Base-by-base conservation (phyloP, 1,140 invertebrate species). In the Drosophila azteca region DNA sequence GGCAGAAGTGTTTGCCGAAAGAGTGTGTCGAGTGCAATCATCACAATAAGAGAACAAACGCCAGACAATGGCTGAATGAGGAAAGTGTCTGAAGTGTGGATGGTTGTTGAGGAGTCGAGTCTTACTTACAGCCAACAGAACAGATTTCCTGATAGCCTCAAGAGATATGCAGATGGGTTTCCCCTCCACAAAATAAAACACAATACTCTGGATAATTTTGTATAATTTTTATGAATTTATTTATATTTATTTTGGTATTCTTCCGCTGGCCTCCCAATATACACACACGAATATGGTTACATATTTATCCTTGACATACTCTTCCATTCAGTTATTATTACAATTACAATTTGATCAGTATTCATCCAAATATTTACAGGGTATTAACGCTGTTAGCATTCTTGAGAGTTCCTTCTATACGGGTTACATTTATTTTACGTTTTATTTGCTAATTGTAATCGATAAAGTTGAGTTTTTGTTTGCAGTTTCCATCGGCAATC, bases 1-100 rank as follows among this genome's bases (percentile, higher is more conserved):
- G 48, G 50, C 48, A 67, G 61, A 70, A 85, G 77, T 85, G 81
- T 76, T 73, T 66, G 58, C 58, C 63, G 79, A 75, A 81, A 74
- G 77, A 80, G 61, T 85, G 64, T 74, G 69, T 77, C 73, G 77
- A 85, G 81, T 81, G 81, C 81, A 67, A 85, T 85, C 81, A 80
- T 63, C 69, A 53, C 79, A 75, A 66, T 58, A 64, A 70, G 57
- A 72, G 57, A 72, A 84, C 65, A 77, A 55, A 65, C 13, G 60
- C 58, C 71, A 76, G 59, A 65, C 68, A 82, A 78, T 60, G 53
- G 44, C 41, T 31, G 17, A 29, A 50, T 11, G 51, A 39, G 43
- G 48, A 82, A 61, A 77, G 11, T 39, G 68, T 76, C 72, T 64
- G 64, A 83, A 75, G 79, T 67, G 69, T 52, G 78, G 79, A 79